Conservation (phyloP, 2,797 vertebrate genomes). For the Pipistrellus pygmaeus region DNA sequence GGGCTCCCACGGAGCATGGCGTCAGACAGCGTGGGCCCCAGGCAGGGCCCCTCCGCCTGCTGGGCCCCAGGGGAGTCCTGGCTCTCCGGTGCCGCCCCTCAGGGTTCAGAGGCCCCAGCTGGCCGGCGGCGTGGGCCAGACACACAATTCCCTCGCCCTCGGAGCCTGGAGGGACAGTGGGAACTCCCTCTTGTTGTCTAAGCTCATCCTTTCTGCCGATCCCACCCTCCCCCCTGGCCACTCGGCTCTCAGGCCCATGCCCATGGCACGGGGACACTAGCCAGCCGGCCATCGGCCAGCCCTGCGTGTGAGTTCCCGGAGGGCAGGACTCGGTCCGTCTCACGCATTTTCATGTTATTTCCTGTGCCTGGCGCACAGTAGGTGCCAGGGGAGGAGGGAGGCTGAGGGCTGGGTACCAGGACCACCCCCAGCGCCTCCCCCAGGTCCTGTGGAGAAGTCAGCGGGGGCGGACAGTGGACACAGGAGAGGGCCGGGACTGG, state of each 20-base stretch:
- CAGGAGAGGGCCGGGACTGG: neutral
- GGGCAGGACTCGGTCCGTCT: neutral
- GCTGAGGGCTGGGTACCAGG: accelerated
- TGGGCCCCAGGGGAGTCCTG: neutral
- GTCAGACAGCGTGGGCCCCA: neutral
- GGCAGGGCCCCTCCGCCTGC: neutral
- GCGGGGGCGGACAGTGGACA: neutral
- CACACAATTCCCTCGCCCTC: neutral
- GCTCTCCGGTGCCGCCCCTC: neutral
- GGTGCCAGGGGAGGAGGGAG: neutral
- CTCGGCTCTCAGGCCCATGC: neutral
- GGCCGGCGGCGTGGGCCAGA: neutral
- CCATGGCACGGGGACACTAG: accelerated
- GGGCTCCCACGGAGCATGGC: neutral
- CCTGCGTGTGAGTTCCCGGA: neutral
- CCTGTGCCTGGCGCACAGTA: neutral
- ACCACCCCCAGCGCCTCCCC: neutral
- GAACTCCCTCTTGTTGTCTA: neutral
- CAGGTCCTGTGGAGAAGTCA: neutral
- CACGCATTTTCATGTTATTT: neutral
- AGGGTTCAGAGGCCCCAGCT: neutral
- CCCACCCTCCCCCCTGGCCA: neutral
- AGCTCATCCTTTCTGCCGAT: neutral
- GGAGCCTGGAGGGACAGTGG: accelerated
- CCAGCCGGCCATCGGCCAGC: neutral